These are phyloP conservation scores for Microcebus lehilahytsara DNA, from an alignment of 2,113 vertebrate species.

Conservation along the genomic window DNA sequence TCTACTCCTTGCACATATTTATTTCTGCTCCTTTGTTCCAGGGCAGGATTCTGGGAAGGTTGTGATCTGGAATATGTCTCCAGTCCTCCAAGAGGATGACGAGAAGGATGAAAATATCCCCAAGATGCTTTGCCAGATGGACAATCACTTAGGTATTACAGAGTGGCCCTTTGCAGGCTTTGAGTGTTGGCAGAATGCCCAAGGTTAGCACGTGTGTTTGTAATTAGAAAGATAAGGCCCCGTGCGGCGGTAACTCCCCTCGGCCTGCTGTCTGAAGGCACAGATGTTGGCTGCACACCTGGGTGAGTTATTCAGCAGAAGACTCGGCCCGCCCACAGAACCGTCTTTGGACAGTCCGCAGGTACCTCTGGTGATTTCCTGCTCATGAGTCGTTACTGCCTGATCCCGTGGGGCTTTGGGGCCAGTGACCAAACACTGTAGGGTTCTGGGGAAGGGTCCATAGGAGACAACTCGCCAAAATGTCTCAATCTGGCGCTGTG, in stretches of 20 bases:
- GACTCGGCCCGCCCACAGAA: slow-evolving; percentile 71
- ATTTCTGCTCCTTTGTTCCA: slow-evolving; percentile 75
- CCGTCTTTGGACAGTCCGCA: slow-evolving; percentile 70
- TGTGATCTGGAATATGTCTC: slow-evolving; percentile 99
- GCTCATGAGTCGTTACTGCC: slow-evolving; percentile 67
- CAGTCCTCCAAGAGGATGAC: slow-evolving; percentile 96
- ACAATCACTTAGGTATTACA: slow-evolving; percentile 97
- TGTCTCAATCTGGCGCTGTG: background rate
- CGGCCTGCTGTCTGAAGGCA: slow-evolving; percentile 68
- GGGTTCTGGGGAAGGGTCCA: slow-evolving; percentile 57
- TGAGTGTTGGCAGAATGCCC: slow-evolving; percentile 71
- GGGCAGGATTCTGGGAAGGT: slow-evolving; percentile 99
- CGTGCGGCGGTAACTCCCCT: slow-evolving; percentile 63
- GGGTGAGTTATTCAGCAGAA: slow-evolving; percentile 76
- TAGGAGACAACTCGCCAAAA: slow-evolving; percentile 18
- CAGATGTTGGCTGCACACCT: slow-evolving; percentile 63
- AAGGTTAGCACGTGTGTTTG: slow-evolving; percentile 66
- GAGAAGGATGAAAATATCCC: slow-evolving; percentile 98
- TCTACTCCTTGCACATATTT: background rate
- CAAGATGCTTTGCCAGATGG: slow-evolving; percentile 99
- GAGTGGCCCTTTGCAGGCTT: slow-evolving; percentile 73
- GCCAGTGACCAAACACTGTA: slow-evolving; percentile 50
- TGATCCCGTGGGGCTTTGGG: slow-evolving; percentile 72
- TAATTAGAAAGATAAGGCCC: slow-evolving; percentile 67
- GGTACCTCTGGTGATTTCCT: slow-evolving; percentile 76